These are phyloP conservation scores for Gambusia holbrooki DNA, from an alignment of 2,113 vertebrate species.

Conservation along the genomic window DNA sequence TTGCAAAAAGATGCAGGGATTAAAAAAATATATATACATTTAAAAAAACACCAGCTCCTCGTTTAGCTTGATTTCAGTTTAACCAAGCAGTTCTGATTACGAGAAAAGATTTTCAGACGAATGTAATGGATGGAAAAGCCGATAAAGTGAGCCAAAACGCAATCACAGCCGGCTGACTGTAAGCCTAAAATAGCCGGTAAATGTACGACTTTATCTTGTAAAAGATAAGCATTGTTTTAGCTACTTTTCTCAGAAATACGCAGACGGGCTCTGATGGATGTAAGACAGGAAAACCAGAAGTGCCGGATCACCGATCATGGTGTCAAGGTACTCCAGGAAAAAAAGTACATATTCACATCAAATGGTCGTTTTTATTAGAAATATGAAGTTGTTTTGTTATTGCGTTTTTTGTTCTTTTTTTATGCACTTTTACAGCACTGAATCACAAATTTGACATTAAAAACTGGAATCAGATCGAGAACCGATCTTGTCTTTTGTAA, in stretches of 20 bases:
- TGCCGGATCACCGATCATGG: neutral
- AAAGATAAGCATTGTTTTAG: neutral
- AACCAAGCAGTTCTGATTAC: slow-evolving; percentile 15
- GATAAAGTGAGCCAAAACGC: slow-evolving; percentile 6
- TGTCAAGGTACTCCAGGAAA: neutral
- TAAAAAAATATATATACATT: neutral
- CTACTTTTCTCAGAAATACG: neutral
- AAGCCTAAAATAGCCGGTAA: slow-evolving; percentile 10
- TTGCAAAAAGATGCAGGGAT: slow-evolving; percentile 1
- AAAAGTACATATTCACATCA: neutral
- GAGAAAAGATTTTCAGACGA: slow-evolving; percentile 30
- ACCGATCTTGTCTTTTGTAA: too few relatives aligned
- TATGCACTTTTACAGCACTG: neutral
- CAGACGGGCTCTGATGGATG: neutral
- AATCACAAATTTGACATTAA: neutral
- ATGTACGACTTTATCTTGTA: neutral
- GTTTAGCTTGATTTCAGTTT: slow-evolving; percentile 20
- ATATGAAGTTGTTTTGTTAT: neutral
- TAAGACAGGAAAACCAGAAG: neutral
- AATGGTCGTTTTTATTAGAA: neutral
- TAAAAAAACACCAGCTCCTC: neutral
- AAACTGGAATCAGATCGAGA: too few relatives aligned
- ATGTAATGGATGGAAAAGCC: slow-evolving; percentile 8
- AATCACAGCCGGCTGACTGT: slow-evolving; percentile 10
- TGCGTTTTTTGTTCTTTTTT: neutral